These are phyloP conservation scores for Saccostrea glomerata DNA, from an alignment of 1,140 invertebrate genomes.

Conservation along the genomic window DNA sequence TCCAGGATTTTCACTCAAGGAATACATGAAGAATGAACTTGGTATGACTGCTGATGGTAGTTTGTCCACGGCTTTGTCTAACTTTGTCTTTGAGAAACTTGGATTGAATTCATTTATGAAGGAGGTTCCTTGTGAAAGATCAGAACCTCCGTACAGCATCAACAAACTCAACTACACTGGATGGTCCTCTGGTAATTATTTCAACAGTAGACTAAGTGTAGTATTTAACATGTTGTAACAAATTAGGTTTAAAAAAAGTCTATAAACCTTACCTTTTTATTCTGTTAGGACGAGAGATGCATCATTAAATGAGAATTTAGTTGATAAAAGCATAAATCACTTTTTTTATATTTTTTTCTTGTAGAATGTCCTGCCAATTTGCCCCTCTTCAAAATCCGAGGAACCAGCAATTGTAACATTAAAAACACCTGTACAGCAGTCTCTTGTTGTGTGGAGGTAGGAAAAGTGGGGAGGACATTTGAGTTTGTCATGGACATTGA, in stretches of 20 bases:
- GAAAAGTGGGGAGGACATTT: constrained; percentile 21
- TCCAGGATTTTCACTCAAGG: constrained; percentile 32
- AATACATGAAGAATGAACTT: constrained; percentile 11
- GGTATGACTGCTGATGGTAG: neutral
- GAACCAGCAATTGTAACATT: constrained; percentile 18
- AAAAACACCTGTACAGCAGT: constrained; percentile 1
- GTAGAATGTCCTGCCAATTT: constrained; percentile 37
- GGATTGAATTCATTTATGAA: constrained; percentile 26
- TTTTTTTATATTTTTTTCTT: neutral
- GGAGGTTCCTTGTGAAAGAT: constrained; percentile 7
- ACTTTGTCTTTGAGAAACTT: constrained; percentile 19
- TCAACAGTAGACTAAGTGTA: neutral
- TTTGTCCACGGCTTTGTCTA: constrained; percentile 18
- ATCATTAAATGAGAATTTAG: no score
- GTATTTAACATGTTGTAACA: no score
- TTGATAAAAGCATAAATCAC: neutral
- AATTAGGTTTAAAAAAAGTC: no score
- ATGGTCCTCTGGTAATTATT: constrained; percentile 20
- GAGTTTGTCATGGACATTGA: constrained; percentile 11
- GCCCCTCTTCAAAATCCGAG: neutral
- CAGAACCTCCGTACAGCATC: constrained; percentile 5
- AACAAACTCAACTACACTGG: constrained; percentile 25
- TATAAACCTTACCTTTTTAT: no score
- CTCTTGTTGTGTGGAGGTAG: constrained; percentile 36
- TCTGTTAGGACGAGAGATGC: no score